Evolutionary conservation across 2,888 invertebrate genomes (phyloP).

Genomic region (Tipula confusa): DNA sequence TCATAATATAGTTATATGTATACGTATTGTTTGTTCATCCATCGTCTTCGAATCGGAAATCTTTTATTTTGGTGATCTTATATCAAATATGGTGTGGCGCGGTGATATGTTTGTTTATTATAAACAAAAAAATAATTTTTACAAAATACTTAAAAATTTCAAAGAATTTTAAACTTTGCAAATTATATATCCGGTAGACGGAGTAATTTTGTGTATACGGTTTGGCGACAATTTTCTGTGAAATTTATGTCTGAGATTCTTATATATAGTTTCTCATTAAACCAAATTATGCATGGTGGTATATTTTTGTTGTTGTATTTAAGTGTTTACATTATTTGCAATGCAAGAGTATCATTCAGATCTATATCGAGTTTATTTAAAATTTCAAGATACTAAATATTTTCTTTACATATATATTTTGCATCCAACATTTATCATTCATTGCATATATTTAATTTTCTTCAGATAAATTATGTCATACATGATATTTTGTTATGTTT

Average conservation of each 20-base stretch:
- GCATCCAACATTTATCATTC: neutral
- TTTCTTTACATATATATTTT: neutral
- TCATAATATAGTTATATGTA: too few relatives aligned
- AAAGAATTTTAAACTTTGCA: neutral
- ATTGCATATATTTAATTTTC: neutral
- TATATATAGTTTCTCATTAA: neutral
- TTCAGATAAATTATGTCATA: neutral
- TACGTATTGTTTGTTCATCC: neutral
- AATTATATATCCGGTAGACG: neutral
- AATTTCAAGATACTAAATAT: neutral
- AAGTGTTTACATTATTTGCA: too few relatives aligned
- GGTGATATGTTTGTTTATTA: too few relatives aligned
- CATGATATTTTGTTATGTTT: neutral
- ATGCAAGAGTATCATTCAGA: neutral
- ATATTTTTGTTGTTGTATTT: neutral
- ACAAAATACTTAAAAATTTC: neutral
- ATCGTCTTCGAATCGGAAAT: neutral
- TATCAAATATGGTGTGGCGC: neutral
- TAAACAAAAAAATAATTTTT: neutral
- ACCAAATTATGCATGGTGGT: neutral
- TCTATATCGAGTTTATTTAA: neutral
- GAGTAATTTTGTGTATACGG: neutral
- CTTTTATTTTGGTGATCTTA: neutral
- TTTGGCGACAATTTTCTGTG: neutral
- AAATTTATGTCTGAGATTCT: neutral